These are phyloP conservation scores for Idaea biselata DNA, from an alignment of 2,888 invertebrate genomes.

Conservation along the genomic window DNA sequence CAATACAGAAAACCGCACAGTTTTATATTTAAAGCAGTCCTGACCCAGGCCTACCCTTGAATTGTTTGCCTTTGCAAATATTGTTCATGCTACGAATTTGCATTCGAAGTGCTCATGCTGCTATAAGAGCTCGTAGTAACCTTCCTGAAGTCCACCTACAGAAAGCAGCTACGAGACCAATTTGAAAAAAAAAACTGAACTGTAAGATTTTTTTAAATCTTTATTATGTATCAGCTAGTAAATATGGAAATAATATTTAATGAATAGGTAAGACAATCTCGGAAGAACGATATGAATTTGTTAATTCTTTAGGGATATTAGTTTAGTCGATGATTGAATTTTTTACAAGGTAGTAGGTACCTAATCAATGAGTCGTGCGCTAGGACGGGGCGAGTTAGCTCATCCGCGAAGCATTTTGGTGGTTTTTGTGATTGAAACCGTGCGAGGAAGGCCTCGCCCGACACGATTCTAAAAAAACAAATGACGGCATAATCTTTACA, in stretches of 20 bases:
- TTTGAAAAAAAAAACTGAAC: too few relatives aligned
- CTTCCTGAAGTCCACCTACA: too few relatives aligned
- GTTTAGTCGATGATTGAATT: conserved; percentile 70
- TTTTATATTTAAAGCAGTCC: too few relatives aligned
- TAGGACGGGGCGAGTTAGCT: conserved; percentile 74
- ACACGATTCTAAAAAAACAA: conserved; percentile 67
- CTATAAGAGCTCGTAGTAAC: too few relatives aligned
- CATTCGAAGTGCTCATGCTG: too few relatives aligned
- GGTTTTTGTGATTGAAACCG: conserved; percentile 69
- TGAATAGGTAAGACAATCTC: not conserved
- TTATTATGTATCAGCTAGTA: not conserved
- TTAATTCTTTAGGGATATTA: conserved; percentile 59
- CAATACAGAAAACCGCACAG: too few relatives aligned
- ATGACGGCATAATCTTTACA: conserved; percentile 62
- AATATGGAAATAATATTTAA: not conserved
- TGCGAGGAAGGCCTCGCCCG: conserved; percentile 67
- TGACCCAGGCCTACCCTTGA: too few relatives aligned
- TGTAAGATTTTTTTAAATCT: not conserved
- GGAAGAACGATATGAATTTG: conserved; percentile 43
- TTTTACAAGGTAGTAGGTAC: conserved; percentile 57
- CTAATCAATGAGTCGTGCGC: conserved; percentile 74
- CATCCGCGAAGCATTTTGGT: conserved; percentile 75
- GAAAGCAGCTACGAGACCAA: too few relatives aligned
- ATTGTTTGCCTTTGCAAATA: too few relatives aligned
- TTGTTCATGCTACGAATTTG: too few relatives aligned